These are phyloP conservation scores for Gambusia yucatana DNA, from an alignment of 2,797 vertebrate species.

Conservation along the genomic window DNA sequence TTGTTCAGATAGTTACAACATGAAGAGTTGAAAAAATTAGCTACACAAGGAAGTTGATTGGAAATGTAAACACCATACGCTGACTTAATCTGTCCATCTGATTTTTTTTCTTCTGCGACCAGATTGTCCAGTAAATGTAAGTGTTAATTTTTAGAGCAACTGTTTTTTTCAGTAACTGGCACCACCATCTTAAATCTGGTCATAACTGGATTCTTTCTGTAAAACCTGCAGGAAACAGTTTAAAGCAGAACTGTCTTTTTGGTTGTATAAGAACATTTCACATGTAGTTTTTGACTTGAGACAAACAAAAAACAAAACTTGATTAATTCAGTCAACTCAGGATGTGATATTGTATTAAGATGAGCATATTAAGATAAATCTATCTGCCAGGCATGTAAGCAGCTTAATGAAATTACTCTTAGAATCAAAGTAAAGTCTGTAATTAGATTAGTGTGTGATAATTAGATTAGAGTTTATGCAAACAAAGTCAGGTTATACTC, in stretches of 20 bases:
- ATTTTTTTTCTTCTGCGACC: conserved; percentile 25
- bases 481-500: conserved; percentile 64
- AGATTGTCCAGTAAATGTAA: conserved; percentile 20
- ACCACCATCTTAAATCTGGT: conserved; percentile 18
- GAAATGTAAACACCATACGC: conserved; percentile 51
- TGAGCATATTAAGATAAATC: conserved; percentile 59
- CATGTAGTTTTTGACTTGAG: conserved; percentile 27
- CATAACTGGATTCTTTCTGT: neutral
- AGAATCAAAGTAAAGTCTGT: conserved; percentile 66
- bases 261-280: conserved; percentile 9
- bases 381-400: conserved; percentile 56
- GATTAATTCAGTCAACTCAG: conserved; percentile 47
- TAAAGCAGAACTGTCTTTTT: conserved; percentile 19
- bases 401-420: conserved; percentile 70
- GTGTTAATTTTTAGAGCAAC: conserved; percentile 27
- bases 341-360: conserved; percentile 53
- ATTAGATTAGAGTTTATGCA: conserved; percentile 70
- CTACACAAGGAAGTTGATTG: conserved; percentile 23
- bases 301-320: conserved; percentile 10
- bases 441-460: conserved; percentile 74
- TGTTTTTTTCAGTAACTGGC: conserved; percentile 22
- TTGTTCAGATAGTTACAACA: conserved; percentile 16
- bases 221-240: neutral
- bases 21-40: conserved; percentile 45
- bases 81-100: conserved; percentile 34